Evolutionary conservation across 2,888 invertebrate species (phyloP), one percentile per base, ranked within the genome.

Genomic region (Dolomedes plantarius): DNA sequence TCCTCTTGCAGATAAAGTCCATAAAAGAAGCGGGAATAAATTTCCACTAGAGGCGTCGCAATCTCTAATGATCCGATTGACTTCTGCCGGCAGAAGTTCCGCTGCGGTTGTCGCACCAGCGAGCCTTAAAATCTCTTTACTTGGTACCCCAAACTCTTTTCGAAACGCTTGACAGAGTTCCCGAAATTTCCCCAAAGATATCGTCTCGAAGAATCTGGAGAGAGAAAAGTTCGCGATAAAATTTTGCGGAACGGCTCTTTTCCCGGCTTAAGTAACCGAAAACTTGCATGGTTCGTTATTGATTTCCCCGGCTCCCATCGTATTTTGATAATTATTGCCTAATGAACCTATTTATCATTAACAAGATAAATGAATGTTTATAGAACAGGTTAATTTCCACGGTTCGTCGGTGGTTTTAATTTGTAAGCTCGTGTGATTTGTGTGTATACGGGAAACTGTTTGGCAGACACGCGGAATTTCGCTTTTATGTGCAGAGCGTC

Each of bases 111-210:
- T 46, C 41, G 16, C 41, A 46, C 13, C 7, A 23, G 13, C 11
- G 56, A 56, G 56, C 56, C 56, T 56, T 56, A 23, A 56, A 56
- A 56, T 56, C 56, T 56, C 23, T 23, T 56, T 56, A 23, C 56
- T 23, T 23, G 23, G 19, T 46, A 16, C 41, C n/a, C n/a, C 9
- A 46, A 46, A 11, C 41, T 46, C 16, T 13, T 16, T 46, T 56
- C 56, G 56, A 56, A 56, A 56, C 56, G 56, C 56, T 56, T 23
- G 23, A 56, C 23, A 5, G 56, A 56, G 56, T 56, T 56, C 56
- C 16, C 46, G 56, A 56, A 56, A 56, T 56, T 56, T 56, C 56
- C 23, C 23, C 23, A 11, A 56, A 56, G 56, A 56, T 56, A 23
- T 56, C 56, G 56, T 23, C 56, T 56, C 56, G 19, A 1, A 23